Conservation (phyloP, 30 jellyfish, hydroid and myxozoan species). For the Aurelia aurita region DNA sequence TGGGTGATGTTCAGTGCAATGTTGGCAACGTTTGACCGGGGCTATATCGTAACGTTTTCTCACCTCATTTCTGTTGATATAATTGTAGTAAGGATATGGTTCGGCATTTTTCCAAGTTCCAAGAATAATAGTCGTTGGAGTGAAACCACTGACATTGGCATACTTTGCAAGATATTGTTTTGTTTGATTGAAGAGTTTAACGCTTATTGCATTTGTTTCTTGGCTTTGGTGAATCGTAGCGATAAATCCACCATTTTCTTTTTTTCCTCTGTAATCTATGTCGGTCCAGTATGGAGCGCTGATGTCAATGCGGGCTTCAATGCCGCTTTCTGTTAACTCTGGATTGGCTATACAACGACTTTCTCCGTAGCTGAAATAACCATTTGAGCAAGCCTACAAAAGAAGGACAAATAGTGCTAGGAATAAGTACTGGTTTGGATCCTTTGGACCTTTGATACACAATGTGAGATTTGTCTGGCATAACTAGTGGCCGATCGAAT, state of each 20-base stretch:
- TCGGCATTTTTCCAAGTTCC: conserved; percentile 54
- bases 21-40: too few relatives aligned
- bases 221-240: conserved; percentile 18
- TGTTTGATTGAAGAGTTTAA: conserved; percentile 43
- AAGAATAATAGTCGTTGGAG: conserved; percentile 32
- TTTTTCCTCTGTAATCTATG: conserved; percentile 38
- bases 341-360: conserved; percentile 32
- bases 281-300: conserved; percentile 39
- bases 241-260: conserved; percentile 39
- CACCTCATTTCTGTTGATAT: conserved; percentile 10
- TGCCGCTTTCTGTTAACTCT: not conserved
- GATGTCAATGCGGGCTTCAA: conserved; percentile 3
- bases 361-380: conserved; percentile 6
- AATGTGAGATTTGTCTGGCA: too few relatives aligned
- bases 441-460: too few relatives aligned
- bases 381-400: conserved; percentile 49
- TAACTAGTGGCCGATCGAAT: too few relatives aligned
- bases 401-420: too few relatives aligned
- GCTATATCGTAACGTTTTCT: not conserved
- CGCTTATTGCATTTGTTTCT: conserved; percentile 23
- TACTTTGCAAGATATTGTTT: conserved; percentile 2
- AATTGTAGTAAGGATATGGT: conserved; percentile 50
- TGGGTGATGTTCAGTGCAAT: too few relatives aligned
- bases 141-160: conserved; percentile 34
- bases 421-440: too few relatives aligned